phyloP scores from a whole-genome alignment of 2,797 vertebrate species.

The Protosalanx chinensis region DNA sequence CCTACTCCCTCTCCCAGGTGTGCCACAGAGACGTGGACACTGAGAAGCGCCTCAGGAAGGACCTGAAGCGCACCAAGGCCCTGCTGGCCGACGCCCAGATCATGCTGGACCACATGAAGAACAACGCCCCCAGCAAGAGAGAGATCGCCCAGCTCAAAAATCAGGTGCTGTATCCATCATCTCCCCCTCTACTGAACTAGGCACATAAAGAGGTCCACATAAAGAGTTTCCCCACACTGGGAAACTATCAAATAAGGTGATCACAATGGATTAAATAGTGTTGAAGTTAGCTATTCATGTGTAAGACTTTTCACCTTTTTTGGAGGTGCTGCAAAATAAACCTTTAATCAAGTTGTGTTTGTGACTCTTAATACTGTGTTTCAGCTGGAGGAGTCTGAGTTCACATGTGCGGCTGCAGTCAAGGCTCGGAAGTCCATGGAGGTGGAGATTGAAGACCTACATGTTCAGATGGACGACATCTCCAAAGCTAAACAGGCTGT shows the following conservation, averaged over 20 bases:
- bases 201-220: too few relatives aligned
- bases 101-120: constrained; percentile 98
- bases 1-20: constrained; percentile 68
- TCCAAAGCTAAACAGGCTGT: constrained; percentile 89
- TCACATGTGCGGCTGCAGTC: constrained; percentile 89
- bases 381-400: constrained; percentile 96
- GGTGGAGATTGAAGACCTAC: constrained; percentile 95
- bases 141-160: constrained; percentile 96
- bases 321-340: too few relatives aligned
- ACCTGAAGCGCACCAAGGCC: constrained; percentile 95
- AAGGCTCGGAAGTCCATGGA: constrained; percentile 97
- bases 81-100: constrained; percentile 92
- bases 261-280: neutral
- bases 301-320: neutral
- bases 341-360: neutral
- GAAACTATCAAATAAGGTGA: neutral
- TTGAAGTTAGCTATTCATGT: neutral
- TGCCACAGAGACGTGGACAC: constrained; percentile 85
- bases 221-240: too few relatives aligned
- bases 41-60: constrained; percentile 90
- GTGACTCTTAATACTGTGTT: neutral
- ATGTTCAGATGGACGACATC: constrained; percentile 95
- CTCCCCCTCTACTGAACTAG: neutral
- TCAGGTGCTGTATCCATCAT: constrained; percentile 75
- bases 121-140: constrained; percentile 94